A percentile compares a stretch with the other conserved stretches of the same genome.
These are phyloP conservation scores for Orientallactaga sibirica DNA, from an alignment of 2,797 vertebrate species.

Conservation along the genomic window DNA sequence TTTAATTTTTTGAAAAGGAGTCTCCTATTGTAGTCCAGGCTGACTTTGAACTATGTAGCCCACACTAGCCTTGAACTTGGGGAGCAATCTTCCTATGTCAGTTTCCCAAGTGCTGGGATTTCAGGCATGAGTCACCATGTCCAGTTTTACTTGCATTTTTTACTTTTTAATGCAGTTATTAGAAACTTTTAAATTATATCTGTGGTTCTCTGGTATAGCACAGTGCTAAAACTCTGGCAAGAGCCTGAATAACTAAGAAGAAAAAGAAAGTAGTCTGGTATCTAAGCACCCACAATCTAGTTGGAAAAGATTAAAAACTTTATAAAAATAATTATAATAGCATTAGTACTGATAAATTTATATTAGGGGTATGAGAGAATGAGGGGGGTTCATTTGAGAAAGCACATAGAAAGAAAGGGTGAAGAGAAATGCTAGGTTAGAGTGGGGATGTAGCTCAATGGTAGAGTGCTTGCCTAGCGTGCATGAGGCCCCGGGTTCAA, in stretches of 20 bases:
- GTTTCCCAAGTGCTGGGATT: background rate
- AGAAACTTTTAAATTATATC: conserved; percentile 46
- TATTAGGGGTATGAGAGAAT: background rate
- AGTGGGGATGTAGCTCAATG: too few species aligned
- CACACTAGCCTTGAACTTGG: background rate
- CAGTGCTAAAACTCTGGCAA: conserved; percentile 38
- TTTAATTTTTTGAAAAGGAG: background rate
- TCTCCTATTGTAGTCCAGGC: background rate
- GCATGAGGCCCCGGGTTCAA: too few species aligned
- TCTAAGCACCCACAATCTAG: background rate
- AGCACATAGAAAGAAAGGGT: background rate
- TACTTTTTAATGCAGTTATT: conserved; percentile 21
- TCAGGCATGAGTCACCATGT: background rate
- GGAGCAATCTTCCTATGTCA: background rate
- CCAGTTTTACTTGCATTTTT: background rate
- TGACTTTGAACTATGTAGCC: background rate
- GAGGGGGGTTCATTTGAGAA: background rate
- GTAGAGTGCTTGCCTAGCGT: too few species aligned
- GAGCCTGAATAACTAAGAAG: background rate
- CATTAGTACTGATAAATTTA: conserved; percentile 29
- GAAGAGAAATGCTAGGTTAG: conserved; percentile 9
- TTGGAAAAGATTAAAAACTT: conserved; percentile 8
- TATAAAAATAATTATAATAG: conserved; percentile 23
- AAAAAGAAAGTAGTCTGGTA: background rate
- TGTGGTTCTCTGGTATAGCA: background rate